These are phyloP conservation scores for Phallusia fumigata DNA, from an alignment of 23 tunicate genomes.

Conservation along the genomic window DNA sequence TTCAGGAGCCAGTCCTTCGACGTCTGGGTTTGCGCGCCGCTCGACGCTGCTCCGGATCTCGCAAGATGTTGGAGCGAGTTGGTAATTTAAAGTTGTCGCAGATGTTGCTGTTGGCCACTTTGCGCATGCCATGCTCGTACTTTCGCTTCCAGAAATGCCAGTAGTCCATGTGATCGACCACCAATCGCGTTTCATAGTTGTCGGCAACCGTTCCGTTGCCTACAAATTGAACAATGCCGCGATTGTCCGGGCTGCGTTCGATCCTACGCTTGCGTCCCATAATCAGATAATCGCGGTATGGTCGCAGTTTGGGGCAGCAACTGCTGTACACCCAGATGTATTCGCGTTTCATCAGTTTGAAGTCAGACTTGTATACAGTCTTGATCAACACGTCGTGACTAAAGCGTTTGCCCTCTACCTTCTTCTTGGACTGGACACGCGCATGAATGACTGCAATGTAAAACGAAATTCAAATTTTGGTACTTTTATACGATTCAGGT, in stretches of 20 bases:
- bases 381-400: conserved; percentile 65
- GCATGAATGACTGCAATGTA: conserved; percentile 59
- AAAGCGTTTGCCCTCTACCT: conserved; percentile 43
- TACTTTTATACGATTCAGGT: too few species aligned
- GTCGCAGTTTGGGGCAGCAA: conserved; percentile 87
- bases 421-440: conserved; percentile 55
- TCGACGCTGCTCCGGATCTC: neutral
- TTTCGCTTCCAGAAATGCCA: conserved; percentile 80
- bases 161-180: conserved; percentile 83
- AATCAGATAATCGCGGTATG: conserved; percentile 64
- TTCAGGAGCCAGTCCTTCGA: neutral
- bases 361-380: conserved; percentile 55
- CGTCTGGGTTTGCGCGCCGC: neutral
- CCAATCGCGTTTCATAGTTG: conserved; percentile 59
- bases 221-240: conserved; percentile 31
- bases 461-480: too few species aligned
- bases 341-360: conserved; percentile 72
- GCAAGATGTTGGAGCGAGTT: conserved; percentile 1
- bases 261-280: conserved; percentile 82
- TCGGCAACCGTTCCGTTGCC: conserved; percentile 1
- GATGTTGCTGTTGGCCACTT: conserved; percentile 36
- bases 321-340: conserved; percentile 82
- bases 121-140: conserved; percentile 51
- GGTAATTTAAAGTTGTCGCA: conserved; percentile 25
- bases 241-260: conserved; percentile 22